Evolutionary conservation across 2,888 invertebrate genomes (phyloP).

Genomic region (Cyclophora punctaria): DNA sequence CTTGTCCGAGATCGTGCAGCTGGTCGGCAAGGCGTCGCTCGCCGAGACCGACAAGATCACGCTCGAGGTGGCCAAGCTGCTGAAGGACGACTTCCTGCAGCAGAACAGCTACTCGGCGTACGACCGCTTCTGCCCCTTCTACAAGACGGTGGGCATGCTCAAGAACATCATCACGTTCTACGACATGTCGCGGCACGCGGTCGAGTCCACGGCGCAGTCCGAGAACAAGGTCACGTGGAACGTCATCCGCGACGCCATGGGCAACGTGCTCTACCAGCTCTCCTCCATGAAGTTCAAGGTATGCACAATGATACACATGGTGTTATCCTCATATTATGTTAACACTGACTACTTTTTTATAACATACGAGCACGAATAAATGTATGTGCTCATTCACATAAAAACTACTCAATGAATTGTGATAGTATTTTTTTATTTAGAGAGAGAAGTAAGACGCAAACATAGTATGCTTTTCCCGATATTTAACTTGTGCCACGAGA

Average conservation of each 20-base stretch:
- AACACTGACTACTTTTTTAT: background rate
- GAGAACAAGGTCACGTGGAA: constrained; percentile 99
- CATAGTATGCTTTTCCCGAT: no score
- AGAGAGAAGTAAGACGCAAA: no score
- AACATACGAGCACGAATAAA: no score
- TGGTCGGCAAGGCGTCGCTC: constrained; percentile 98
- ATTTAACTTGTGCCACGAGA: no score
- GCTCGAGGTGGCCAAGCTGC: constrained; percentile 96
- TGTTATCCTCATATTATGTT: background rate
- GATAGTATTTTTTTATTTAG: no score
- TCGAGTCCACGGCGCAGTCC: constrained; percentile 98
- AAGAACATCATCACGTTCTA: constrained; percentile 98
- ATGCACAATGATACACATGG: constrained; percentile 18
- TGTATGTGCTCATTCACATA: no score
- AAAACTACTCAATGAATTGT: no score
- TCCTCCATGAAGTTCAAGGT: constrained; percentile 99
- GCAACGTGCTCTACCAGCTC: constrained; percentile 95
- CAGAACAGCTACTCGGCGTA: constrained; percentile 97
- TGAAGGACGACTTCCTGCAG: constrained; percentile 99
- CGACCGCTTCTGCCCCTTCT: constrained; percentile 99
- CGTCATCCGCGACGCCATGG: constrained; percentile 97
- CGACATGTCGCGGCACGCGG: constrained; percentile 98
- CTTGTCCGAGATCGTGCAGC: constrained; percentile 98
- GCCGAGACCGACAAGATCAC: constrained; percentile 99
- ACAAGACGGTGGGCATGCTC: constrained; percentile 99